Evolutionary conservation across 2,888 invertebrate genomes (phyloP).

Genomic region (Drosophila prostipennis): DNA sequence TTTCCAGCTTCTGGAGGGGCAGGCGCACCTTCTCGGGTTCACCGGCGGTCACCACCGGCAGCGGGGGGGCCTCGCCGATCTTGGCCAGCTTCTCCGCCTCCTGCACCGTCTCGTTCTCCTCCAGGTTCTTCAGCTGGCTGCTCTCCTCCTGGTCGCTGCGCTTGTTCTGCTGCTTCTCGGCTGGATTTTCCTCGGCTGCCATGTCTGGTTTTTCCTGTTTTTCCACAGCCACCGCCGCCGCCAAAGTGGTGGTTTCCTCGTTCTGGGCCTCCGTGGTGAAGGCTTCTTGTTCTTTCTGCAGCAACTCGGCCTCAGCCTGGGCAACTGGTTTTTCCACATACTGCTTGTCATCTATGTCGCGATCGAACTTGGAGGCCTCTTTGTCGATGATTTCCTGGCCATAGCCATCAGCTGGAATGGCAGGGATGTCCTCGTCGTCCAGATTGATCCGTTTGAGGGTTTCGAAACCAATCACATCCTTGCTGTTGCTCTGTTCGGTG

Average conservation of each 20-base stretch:
- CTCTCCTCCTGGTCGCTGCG: conserved; percentile 63
- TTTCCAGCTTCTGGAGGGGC: conserved; percentile 85
- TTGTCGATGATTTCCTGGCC: conserved; percentile 75
- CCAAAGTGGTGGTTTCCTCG: conserved; percentile 46
- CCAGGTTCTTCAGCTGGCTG: conserved; percentile 59
- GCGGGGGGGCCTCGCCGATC: conserved; percentile 39
- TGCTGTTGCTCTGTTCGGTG: conserved; percentile 79
- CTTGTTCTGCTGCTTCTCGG: conserved; percentile 74
- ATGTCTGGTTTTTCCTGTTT: conserved; percentile 70
- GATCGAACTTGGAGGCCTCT: conserved; percentile 83
- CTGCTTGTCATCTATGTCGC: conserved; percentile 83
- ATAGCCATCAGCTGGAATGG: conserved; percentile 61
- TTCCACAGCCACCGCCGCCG: conserved; percentile 58
- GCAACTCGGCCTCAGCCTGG: conserved; percentile 78
- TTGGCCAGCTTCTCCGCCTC: conserved; percentile 86
- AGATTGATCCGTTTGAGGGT: conserved; percentile 82
- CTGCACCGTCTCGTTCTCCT: conserved; percentile 84
- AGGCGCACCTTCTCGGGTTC: conserved; percentile 85
- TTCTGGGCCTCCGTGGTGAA: conserved; percentile 55
- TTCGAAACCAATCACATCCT: conserved; percentile 83
- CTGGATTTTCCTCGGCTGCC: conserved; percentile 59
- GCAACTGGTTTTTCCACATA: conserved; percentile 84
- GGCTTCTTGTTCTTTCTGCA: conserved; percentile 44
- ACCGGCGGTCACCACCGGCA: conserved; percentile 83
- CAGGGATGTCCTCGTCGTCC: conserved; percentile 65